Evolutionary conservation across 2,888 invertebrate species (phyloP).

Genomic region (Erebia aethiops): DNA sequence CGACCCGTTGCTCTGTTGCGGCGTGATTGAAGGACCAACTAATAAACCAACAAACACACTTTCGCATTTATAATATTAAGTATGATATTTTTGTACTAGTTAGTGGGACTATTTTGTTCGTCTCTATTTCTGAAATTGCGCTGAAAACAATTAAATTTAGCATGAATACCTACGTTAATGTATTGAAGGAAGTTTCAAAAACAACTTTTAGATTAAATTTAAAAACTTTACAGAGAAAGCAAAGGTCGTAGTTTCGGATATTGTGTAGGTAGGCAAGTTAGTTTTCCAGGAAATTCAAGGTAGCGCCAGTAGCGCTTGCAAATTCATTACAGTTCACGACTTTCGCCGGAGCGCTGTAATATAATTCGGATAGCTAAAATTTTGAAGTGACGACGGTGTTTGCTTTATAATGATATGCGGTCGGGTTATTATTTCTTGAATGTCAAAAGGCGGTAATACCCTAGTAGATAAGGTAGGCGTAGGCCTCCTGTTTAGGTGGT

Average conservation of each 20-base stretch:
- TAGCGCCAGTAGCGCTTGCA: background rate
- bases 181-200: background rate
- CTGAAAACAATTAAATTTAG: no score
- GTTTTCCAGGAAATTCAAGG: constrained; percentile 2
- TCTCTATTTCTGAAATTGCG: no score
- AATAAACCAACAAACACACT: no score
- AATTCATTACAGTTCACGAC: background rate
- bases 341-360: background rate
- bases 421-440: background rate
- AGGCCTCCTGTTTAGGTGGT: no score
- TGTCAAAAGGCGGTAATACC: no score
- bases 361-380: background rate
- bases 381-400: background rate
- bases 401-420: background rate
- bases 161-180: background rate
- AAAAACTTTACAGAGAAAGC: background rate
- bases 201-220: background rate
- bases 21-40: no score
- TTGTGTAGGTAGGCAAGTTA: background rate
- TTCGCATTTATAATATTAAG: no score
- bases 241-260: background rate
- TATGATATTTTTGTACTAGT: no score
- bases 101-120: no score
- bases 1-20: no score
- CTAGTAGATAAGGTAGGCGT: no score